Conservation (phyloP, 2,888 invertebrate species). For the Amphipoea oculea region DNA sequence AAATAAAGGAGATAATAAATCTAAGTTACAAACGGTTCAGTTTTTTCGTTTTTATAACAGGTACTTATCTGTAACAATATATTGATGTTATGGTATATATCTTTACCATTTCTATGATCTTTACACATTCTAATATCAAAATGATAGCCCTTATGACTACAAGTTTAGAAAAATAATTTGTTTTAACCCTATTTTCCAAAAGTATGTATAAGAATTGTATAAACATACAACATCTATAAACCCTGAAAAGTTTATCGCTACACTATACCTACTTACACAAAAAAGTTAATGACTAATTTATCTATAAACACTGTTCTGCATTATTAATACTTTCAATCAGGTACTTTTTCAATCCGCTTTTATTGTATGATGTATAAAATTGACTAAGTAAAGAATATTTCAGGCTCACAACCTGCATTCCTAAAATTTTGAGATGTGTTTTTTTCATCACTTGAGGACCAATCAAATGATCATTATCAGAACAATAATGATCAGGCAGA, state of each 20-base stretch:
- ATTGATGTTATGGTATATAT: background rate
- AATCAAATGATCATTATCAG: constrained; percentile 88
- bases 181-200: constrained; percentile 15
- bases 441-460: constrained; percentile 92
- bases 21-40: background rate
- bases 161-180: constrained; percentile 48
- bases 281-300: constrained; percentile 43
- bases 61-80: background rate
- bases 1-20: background rate
- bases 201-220: constrained; percentile 19
- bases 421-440: constrained; percentile 91
- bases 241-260: background rate
- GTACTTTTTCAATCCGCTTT: constrained; percentile 87
- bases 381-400: constrained; percentile 89
- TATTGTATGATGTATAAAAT: constrained; percentile 85
- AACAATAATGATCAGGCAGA: constrained; percentile 92
- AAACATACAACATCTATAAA: constrained; percentile 37
- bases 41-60: background rate
- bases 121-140: constrained; percentile 19
- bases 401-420: constrained; percentile 91
- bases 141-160: constrained; percentile 21
- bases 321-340: constrained; percentile 84
- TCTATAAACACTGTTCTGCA: constrained; percentile 74
- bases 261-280: constrained; percentile 19
- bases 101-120: no score